Evolutionary conservation across 1,140 invertebrate genomes (phyloP), one percentile per base, ranked within the genome.

Genomic region (Ptiloglossa arizonensis): DNA sequence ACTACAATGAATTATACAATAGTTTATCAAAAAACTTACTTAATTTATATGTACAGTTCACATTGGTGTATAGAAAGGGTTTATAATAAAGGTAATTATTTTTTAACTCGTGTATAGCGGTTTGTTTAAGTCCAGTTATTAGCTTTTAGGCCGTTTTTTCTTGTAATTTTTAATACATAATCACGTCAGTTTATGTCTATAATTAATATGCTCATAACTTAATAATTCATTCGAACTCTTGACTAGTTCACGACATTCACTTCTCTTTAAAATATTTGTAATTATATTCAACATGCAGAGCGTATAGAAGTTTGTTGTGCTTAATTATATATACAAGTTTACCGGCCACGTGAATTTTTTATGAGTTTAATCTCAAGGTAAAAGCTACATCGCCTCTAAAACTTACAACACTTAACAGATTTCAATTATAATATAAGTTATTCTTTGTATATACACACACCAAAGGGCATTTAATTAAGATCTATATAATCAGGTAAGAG

Each of bases 1-100:
- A 78, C 56, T 81, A 71, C 62, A 78, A 46, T 22, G 11, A 85
- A 71, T 76, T 82, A 70, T 56, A 85, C 44, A 81, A 79, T 85
- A 85, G 82, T 62, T 86, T 86, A 85, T 59, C 24, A 54, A 74
- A 74, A 64, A 35, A 60, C 41, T 84, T 74, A 81, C 48, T 64
- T 57, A 48, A 52, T 79, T 79, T 67, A 82, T 85, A 85, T 86
- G 56, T 85, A 85, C 83, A 85, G 48, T 62, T 78, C 35, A 70
- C 50, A 48, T 63, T 24, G 24, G 17, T 72, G 27, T 56, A 63
- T 46, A 63, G 52, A 68, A 54, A n/a, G 5, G 0, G 22, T 27
- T 72, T 4, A 24, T n/a, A 19, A 59, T 29, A 5, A 29, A 6
- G n/a, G 19, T 38, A 73, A 57, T 70, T 17, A 0, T 46, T 32